Conservation (phyloP, 2,113 vertebrate species). For the Paratilapia polleni region DNA sequence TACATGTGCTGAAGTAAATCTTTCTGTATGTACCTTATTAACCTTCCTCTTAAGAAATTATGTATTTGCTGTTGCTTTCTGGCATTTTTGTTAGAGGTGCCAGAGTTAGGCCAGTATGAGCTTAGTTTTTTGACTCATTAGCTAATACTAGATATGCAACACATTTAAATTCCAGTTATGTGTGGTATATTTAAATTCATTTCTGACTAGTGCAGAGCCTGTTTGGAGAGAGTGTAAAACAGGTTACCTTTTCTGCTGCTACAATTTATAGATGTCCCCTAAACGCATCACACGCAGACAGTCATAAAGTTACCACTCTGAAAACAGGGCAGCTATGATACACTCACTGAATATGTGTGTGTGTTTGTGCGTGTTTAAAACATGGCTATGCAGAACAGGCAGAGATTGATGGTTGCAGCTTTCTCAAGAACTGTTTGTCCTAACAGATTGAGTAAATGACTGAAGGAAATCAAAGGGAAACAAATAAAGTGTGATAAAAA, state of each 20-base stretch:
- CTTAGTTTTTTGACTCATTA: no score
- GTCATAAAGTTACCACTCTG: not conserved
- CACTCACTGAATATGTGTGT: no score
- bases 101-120: not conserved
- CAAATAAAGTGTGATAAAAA: no score
- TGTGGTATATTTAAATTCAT: not conserved
- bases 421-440: not conserved
- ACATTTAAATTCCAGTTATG: not conserved
- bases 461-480: no score
- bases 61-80: not conserved
- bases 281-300: not conserved
- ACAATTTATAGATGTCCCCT: not conserved
- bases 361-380: not conserved
- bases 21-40: no score
- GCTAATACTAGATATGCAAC: not conserved
- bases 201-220: not conserved
- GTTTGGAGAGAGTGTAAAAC: not conserved
- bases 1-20: no score
- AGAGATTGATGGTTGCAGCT: not conserved
- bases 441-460: no score
- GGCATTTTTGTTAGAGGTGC: not conserved
- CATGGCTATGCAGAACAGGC: not conserved
- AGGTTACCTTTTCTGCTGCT: not conserved
- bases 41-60: no score
- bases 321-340: not conserved